Evolutionary conservation across 2,113 vertebrate species (phyloP), one percentile per base, ranked within the genome.

Genomic region (Globicephala melas): DNA sequence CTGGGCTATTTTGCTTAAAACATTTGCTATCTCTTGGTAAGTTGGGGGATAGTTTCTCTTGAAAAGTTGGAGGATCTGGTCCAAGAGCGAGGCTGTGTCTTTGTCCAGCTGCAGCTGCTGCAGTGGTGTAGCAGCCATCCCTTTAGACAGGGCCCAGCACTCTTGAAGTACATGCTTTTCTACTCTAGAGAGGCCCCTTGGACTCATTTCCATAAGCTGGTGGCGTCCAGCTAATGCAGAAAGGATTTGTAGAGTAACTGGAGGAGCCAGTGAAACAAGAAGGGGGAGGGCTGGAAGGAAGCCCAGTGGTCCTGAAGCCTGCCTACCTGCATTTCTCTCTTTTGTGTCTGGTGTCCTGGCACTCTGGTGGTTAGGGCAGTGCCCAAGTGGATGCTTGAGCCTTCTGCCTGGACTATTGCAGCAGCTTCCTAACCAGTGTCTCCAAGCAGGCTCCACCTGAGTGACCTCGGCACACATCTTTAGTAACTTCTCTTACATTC

Each of bases 21-120:
- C 53, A 76, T 8, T 25, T 63, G 65, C 6, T 68, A 26, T 1
- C 15, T 31, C 63, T 65, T 65, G 63, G 28, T 65, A 31, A 31
- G 28, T 2, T 38, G 8, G 65, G 21, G 38, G 18, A 20, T 13
- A 6, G 11, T 63, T 84, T 84, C 41, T 86, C 55, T 25, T 5
- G 13, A n/a, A 86, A 55, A 41, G 62, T 15, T 33, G 10, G 79
- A 17, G 41, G 18, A 31, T 10, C 12, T 86, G 25, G 44, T 70
- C 28, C 7, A n/a, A 5, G 0, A 53, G 73, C 7, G 23, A 67
- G 47, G 26, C 36, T 91, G 31, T 3, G 4, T n/a, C n/a, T 41
- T 8, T 36, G 23, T 26, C 58, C 26, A 15, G n/a, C 4, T 11
- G 11, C 0, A 0, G 10, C 20, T 41, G 28, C 67, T 17, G 25